Percentiles rank a stretch among this genome's conserved stretches.
Evolutionary conservation across 2,888 invertebrate species (phyloP).

Genomic region (Apamea crenata): DNA sequence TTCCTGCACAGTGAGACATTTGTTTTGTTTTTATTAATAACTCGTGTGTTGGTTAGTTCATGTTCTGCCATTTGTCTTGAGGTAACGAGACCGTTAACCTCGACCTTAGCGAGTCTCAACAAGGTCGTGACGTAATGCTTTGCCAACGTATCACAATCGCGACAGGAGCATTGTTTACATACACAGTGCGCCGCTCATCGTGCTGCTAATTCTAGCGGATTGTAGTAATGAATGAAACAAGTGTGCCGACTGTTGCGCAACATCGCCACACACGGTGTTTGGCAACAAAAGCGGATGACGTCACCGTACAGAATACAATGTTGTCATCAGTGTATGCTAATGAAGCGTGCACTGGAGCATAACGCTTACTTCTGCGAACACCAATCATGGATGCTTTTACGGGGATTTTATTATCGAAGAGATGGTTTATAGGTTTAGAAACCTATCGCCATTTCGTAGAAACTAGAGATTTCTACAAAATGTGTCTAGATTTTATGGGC

Average conservation of each 20-base stretch:
- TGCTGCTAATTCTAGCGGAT: constrained; percentile 36
- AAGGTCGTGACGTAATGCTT: constrained; percentile 46
- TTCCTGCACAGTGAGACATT: constrained; percentile 7
- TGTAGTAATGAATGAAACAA: constrained; percentile 46
- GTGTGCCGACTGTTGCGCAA: constrained; percentile 52
- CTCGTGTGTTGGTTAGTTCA: constrained; percentile 1
- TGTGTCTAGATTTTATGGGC: neutral
- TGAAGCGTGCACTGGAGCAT: constrained; percentile 24
- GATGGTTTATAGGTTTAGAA: neutral
- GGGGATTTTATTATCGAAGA: constrained; percentile 7
- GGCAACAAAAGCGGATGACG: constrained; percentile 42
- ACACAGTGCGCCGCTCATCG: constrained; percentile 25
- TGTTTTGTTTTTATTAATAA: constrained; percentile 9
- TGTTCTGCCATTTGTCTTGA: constrained; percentile 3
- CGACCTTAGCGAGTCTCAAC: constrained; percentile 50
- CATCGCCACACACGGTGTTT: constrained; percentile 23
- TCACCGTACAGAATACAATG: constrained; percentile 36
- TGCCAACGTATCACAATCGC: constrained; percentile 47
- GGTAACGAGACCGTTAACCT: constrained; percentile 29
- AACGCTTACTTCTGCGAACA: constrained; percentile 7
- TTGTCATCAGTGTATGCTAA: constrained; percentile 32
- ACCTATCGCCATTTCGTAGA: neutral
- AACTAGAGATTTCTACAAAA: constrained; percentile 9
- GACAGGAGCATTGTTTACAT: constrained; percentile 62
- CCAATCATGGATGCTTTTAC: constrained; percentile 9